Conservation (phyloP, 2,113 vertebrate species). For the Pomatorhinus ruficollis region DNA sequence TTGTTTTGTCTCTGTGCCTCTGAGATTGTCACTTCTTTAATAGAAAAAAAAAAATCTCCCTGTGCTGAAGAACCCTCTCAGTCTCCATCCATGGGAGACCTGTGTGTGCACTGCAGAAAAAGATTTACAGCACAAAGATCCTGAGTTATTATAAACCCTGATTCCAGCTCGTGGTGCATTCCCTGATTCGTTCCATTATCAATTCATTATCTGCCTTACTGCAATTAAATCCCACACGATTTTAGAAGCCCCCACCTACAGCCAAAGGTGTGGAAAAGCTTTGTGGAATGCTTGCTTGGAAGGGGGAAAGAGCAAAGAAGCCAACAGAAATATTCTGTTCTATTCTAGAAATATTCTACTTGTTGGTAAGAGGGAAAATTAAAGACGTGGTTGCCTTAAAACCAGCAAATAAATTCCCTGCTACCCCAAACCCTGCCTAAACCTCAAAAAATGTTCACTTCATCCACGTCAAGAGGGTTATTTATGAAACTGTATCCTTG, state of each 20-base stretch:
- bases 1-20: background rate
- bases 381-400: slow-evolving; percentile 25
- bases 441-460: slow-evolving; percentile 63
- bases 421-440: slow-evolving; percentile 33
- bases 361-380: background rate
- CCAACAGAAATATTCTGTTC: slow-evolving; percentile 46
- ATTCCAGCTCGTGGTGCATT: background rate
- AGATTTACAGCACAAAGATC: background rate
- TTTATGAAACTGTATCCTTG: slow-evolving; percentile 73
- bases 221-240: background rate
- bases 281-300: background rate
- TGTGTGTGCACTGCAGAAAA: background rate
- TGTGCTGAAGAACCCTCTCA: background rate
- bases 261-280: background rate
- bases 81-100: background rate
- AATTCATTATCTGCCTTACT: background rate
- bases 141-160: background rate
- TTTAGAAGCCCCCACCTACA: background rate
- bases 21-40: background rate
- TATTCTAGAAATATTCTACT: background rate
- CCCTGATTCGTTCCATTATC: background rate
- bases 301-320: background rate
- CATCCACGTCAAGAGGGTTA: slow-evolving; percentile 63
- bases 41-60: background rate
- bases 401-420: background rate